These are phyloP conservation scores for Ursus arctos DNA, from an alignment of 2,113 vertebrate species.

Conservation along the genomic window DNA sequence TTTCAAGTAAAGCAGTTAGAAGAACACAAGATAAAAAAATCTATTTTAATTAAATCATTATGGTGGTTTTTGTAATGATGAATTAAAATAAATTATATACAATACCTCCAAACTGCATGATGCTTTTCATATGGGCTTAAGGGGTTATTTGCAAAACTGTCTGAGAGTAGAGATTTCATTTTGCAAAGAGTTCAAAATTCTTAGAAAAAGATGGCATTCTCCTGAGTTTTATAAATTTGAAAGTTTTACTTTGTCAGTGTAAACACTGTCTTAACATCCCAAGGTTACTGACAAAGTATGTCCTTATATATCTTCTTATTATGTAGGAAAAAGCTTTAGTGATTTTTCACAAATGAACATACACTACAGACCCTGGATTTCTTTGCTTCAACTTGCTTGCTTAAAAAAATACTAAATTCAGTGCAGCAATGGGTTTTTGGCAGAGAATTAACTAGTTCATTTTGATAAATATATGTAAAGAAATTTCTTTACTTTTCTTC, in stretches of 20 bases:
- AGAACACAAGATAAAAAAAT: neutral
- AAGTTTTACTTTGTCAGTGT: neutral
- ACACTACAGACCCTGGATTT: neutral
- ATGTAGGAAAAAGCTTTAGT: constrained; percentile 7
- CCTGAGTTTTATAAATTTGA: constrained; percentile 7
- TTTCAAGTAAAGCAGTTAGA: constrained; percentile 26
- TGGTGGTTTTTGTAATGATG: neutral
- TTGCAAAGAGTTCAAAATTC: constrained; percentile 45
- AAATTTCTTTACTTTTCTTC: neutral
- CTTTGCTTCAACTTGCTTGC: neutral
- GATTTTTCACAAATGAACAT: constrained; percentile 35
- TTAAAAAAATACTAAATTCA: neutral
- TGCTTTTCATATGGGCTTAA: neutral
- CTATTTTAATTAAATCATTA: neutral
- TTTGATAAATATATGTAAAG: constrained; percentile 18
- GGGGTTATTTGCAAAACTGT: constrained; percentile 11
- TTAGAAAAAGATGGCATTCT: neutral
- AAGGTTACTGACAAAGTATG: neutral
- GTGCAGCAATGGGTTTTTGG: neutral
- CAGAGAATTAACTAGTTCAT: constrained; percentile 1
- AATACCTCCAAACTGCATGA: neutral
- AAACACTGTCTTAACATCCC: neutral
- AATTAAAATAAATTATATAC: neutral
- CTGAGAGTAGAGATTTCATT: neutral
- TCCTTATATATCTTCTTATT: neutral